A percentile compares a stretch with the other conserved stretches of the same genome.
Evolutionary conservation across 1,140 invertebrate species (phyloP).

Genomic region (Nephila pilipes): DNA sequence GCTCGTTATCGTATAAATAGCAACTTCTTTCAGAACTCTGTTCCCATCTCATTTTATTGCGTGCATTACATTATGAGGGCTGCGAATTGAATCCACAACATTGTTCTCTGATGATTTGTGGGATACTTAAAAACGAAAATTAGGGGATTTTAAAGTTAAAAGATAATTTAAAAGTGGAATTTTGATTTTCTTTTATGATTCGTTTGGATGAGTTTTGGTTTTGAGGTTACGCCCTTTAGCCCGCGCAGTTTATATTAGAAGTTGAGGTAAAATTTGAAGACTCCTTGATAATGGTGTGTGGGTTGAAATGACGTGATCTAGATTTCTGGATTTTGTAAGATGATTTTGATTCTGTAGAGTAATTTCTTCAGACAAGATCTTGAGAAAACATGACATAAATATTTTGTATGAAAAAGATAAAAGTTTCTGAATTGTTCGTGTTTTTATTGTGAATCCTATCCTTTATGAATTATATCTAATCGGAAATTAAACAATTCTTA

Average conservation of each 20-base stretch:
- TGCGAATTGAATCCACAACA: neutral
- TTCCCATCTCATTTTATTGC: neutral
- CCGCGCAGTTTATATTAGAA: neutral
- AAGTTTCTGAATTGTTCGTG: too few relatives aligned
- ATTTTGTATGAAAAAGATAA: too few relatives aligned
- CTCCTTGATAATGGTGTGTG: neutral
- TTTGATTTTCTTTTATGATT: neutral
- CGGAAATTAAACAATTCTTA: too few relatives aligned
- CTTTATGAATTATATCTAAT: too few relatives aligned
- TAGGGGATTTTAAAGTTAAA: neutral
- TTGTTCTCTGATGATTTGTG: slow-evolving; percentile 26
- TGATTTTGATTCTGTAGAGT: neutral
- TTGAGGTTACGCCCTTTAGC: slow-evolving; percentile 9
- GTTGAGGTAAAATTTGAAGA: neutral
- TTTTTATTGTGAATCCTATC: too few relatives aligned
- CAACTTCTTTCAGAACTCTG: neutral
- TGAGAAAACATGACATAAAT: too few relatives aligned
- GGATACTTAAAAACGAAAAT: slow-evolving; percentile 1
- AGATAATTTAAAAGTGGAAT: slow-evolving; percentile 30
- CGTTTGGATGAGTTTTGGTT: neutral
- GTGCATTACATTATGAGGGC: neutral
- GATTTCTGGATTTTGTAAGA: neutral
- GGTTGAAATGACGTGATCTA: neutral
- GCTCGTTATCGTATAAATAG: slow-evolving; percentile 11
- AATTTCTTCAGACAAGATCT: neutral